Evolutionary conservation across 2,797 vertebrate genomes (phyloP), one percentile per base, ranked within the genome.

Genomic region (Rhincodon typus): DNA sequence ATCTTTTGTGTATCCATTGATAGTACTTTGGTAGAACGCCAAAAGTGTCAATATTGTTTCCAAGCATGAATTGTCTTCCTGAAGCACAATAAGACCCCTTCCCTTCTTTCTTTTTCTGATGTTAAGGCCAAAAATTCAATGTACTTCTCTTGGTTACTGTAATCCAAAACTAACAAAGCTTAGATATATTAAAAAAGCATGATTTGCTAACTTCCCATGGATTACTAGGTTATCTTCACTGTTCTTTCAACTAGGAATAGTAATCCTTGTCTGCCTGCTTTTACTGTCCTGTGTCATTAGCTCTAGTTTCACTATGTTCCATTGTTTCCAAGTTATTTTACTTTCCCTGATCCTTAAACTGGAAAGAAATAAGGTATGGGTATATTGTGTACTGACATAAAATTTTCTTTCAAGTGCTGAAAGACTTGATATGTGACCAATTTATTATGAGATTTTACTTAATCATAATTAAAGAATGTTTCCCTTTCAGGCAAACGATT

Each of bases 81-180:
- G 87, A 90, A n/a, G 30, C 25, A 62, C 34, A 62, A 34, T 62
- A 66, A 66, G 17, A 1, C 15, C 30, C 17, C 17, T 21, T 17
- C 53, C 6, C 5, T 34, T 66, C 6, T 62, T 57, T 57, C 1
- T n/a, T 34, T 62, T 10, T 17, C 53, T 90, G 0, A 90, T 4
- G 57, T n/a, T 30, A 66, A 90, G 30, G 87, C 62, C 62, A 90
- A n/a, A 90, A 15, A 62, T 62, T 34, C 50, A 62, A 57, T 62
- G 30, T 90, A 90, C n/a, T 91, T 91, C 53, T 91, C 57, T 91
- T 91, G 57, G 57, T 91, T 62, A 91, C 34, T 91, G 34, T 7
- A 34, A 27, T 57, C 86, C 50, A 57, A 88, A 53, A 88, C 57
- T n/a, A 66, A 67, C 88, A 66, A 21, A n/a, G 53, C 30, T 62